Conservation (phyloP, 2,113 vertebrate genomes). For the Sapayoa aenigma region DNA sequence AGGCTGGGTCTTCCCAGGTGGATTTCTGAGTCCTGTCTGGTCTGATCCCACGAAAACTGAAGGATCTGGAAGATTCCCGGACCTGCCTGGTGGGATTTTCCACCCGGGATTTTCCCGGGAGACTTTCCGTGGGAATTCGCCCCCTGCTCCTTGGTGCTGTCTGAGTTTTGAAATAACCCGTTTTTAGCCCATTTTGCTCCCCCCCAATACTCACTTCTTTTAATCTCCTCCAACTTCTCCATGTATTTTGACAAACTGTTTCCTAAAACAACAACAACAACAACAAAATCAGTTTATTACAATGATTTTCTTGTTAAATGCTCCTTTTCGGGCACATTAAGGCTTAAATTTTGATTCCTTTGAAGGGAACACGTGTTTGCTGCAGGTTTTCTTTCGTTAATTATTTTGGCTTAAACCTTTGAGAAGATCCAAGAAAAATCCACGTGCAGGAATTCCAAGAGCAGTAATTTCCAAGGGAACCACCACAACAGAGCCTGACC, state of each 20-base stretch:
- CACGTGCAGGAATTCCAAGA: neutral
- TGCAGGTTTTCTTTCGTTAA: neutral
- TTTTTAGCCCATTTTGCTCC: neutral
- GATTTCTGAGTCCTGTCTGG: neutral
- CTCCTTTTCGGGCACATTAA: neutral
- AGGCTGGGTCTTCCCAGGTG: neutral
- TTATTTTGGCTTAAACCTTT: neutral
- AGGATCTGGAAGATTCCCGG: neutral
- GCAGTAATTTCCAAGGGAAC: neutral
- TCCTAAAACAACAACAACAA: constrained; percentile 68
- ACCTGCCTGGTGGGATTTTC: neutral
- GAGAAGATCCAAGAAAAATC: neutral
- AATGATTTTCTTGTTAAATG: neutral
- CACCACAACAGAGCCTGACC: neutral
- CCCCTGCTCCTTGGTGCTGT: neutral
- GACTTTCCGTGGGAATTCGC: no score
- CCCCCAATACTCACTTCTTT: constrained; percentile 85
- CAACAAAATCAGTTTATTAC: neutral
- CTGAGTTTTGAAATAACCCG: neutral
- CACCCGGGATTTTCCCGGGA: no score
- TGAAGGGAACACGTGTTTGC: neutral
- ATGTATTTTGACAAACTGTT: constrained; percentile 89
- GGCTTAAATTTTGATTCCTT: neutral
- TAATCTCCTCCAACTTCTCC: constrained; percentile 89
- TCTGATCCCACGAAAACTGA: neutral